phyloP scores from a whole-genome alignment of 2,113 vertebrate genomes.

The Budorcas taxicolor region DNA sequence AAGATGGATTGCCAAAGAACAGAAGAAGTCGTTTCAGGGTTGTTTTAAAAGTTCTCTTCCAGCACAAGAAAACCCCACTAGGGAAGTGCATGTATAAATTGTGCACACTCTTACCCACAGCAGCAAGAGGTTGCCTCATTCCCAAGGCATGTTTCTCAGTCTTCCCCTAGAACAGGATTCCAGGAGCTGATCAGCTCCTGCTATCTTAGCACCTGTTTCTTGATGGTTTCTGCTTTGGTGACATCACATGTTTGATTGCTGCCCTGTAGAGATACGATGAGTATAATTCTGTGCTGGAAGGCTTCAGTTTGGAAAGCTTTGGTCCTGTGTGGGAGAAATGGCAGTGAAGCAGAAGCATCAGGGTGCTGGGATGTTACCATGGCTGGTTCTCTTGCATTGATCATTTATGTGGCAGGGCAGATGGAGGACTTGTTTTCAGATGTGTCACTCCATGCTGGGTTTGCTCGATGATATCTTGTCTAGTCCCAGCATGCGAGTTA shows the following conservation, averaged over 20 bases:
- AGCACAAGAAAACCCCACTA: not conserved
- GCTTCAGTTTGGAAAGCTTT: not conserved
- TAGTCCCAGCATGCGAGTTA: not conserved
- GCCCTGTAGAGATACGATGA: not conserved
- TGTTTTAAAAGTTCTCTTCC: not conserved
- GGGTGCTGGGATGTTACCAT: not conserved
- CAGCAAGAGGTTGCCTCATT: not conserved
- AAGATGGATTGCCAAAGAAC: not conserved
- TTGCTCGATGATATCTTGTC: not conserved
- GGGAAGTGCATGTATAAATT: not conserved
- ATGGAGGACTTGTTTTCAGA: not conserved
- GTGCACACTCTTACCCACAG: not conserved
- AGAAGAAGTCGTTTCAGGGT: not conserved
- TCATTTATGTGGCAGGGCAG: slow-evolving; percentile 39
- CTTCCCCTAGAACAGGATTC: not conserved
- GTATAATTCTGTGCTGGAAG: not conserved
- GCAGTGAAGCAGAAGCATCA: not conserved
- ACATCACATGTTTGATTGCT: not conserved
- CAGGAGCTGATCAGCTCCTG: slow-evolving; percentile 14
- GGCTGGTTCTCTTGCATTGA: not conserved
- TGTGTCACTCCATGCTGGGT: not conserved
- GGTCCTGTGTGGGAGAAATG: not conserved
- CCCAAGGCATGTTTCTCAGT: not conserved
- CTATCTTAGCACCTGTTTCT: slow-evolving; percentile 11
- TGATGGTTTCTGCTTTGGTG: not conserved